Percentiles rank a stretch among this genome's conserved stretches.
phyloP scores from a whole-genome alignment of 2,888 invertebrate species.

The Thera obeliscata region DNA sequence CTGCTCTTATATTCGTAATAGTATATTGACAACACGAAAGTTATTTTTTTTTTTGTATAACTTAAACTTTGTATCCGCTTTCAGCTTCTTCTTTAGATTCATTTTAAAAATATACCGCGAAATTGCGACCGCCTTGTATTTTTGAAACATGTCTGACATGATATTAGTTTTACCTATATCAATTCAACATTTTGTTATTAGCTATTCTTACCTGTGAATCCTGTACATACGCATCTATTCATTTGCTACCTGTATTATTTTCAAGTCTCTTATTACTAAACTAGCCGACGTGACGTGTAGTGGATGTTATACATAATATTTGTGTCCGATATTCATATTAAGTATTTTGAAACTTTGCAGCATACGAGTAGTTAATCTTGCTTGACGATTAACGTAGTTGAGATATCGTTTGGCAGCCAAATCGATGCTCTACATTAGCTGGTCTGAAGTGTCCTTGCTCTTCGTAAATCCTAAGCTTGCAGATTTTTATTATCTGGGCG shows the following conservation, averaged over 20 bases:
- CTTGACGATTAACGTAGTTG: conserved; percentile 7
- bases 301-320: background rate
- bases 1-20: no score
- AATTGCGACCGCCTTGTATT: conserved; percentile 54
- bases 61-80: conserved; percentile 12
- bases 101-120: conserved; percentile 45
- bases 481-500: conserved; percentile 6
- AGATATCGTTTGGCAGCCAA: conserved; percentile 21
- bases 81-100: conserved; percentile 32
- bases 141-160: conserved; percentile 57
- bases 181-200: conserved; percentile 45
- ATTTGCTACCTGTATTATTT: no score
- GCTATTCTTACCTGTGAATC: no score
- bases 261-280: no score
- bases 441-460: conserved; percentile 11
- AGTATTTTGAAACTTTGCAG: background rate
- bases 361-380: background rate
- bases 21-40: no score
- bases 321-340: background rate
- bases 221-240: no score
- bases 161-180: conserved; percentile 58
- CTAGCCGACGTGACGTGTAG: no score
- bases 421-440: conserved; percentile 25
- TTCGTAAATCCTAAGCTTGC: conserved; percentile 11
- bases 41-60: background rate